Evolutionary conservation across 2,888 invertebrate species (phyloP).

Genomic region (Trachelus stipa): DNA sequence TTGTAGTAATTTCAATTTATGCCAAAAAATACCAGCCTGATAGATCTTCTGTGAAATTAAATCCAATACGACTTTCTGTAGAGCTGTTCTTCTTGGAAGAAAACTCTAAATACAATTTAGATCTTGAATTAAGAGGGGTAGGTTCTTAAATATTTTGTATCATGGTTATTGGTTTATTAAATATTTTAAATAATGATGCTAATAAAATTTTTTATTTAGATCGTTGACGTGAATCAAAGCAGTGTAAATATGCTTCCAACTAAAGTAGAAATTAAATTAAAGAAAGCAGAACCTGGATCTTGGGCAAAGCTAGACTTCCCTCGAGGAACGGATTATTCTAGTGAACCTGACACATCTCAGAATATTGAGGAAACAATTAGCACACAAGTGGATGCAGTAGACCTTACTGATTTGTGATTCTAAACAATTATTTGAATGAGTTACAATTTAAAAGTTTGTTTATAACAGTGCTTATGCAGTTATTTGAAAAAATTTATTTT

Average conservation of each 20-base stretch:
- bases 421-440: not conserved
- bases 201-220: slow-evolving; percentile 70
- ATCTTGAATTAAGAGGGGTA: slow-evolving; percentile 87
- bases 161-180: slow-evolving; percentile 14
- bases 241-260: slow-evolving; percentile 84
- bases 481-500: not conserved
- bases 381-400: slow-evolving; percentile 74
- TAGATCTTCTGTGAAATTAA: slow-evolving; percentile 81
- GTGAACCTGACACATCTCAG: slow-evolving; percentile 17
- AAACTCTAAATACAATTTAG: slow-evolving; percentile 78
- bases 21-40: slow-evolving; percentile 90
- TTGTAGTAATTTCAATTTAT: slow-evolving; percentile 89
- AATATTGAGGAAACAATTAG: slow-evolving; percentile 66
- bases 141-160: slow-evolving; percentile 50
- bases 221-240: slow-evolving; percentile 79
- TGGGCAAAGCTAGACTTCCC: slow-evolving; percentile 85
- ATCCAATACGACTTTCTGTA: slow-evolving; percentile 83
- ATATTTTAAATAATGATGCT: not conserved
- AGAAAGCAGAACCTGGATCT: slow-evolving; percentile 85
- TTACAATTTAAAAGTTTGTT: not conserved
- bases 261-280: slow-evolving; percentile 93
- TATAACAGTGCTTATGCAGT: not conserved
- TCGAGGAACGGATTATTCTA: slow-evolving; percentile 39
- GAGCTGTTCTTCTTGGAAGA: slow-evolving; percentile 84
- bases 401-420: slow-evolving; percentile 76